Base-by-base conservation (phyloP, 2,888 invertebrate species). In the Diarsia dahlii region DNA sequence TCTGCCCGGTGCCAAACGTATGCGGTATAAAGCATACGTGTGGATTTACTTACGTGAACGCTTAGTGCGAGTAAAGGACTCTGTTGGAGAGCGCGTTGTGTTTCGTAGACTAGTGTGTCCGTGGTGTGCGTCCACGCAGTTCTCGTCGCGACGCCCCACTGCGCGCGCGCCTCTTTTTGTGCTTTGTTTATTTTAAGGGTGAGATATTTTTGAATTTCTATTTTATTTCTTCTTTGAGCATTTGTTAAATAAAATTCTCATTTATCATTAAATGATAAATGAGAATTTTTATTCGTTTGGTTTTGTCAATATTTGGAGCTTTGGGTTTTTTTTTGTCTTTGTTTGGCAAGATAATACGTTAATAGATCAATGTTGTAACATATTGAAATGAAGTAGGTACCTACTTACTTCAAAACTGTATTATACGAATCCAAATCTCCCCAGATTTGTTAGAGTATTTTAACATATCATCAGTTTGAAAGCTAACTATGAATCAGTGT, bases 81-180 rank as follows among this genome's bases (percentile, higher is more conserved):
- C 70, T 70, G 78, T 28, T 71, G 62, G 76, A 63, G 78, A 65
- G 71, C 67, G 76, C 63, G 80, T 50, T 58, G 60, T 54, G 52
- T 73, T 72, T 72, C 20, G 23, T 63, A 62, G 60, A 34, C 28
- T 60, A 34, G 60, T 60, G 45, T 62, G n/a, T 45, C 10, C 34
- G 74, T 52, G 75, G 60, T 23, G 71, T 69, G 78, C 72, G 79
- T 78, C 39, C 54, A 77, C 87, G 85, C 88, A 88, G 88, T 88
- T 77, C 74, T 78, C 78, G 63, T 69, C 80, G 86, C 76, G 81
- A 64, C 72, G 60, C 66, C 76, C 64, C 39, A 66, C 74, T 81
- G 89, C 77, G 81, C 83, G 88, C 80, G 88, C 89, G 88, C 71
- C 39, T 84, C 20, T 6, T 79, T 75, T 78, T 77, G 80, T 71